A percentile compares a stretch with the other conserved stretches of the same genome.
phyloP scores from a whole-genome alignment of 2,113 vertebrate genomes.

The Bothrops jararaca region DNA sequence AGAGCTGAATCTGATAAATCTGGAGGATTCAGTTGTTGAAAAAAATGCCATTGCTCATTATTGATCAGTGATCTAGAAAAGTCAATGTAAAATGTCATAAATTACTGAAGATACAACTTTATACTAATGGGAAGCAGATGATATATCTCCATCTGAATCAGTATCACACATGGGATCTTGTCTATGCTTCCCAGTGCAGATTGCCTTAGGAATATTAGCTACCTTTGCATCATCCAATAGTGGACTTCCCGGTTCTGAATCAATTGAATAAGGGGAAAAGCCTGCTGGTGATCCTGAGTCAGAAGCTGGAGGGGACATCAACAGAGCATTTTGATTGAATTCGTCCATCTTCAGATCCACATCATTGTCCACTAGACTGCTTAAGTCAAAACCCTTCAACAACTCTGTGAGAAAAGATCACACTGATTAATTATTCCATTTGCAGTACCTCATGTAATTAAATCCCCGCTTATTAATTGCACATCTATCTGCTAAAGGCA shows the following conservation, averaged over 20 bases:
- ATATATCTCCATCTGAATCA: neutral
- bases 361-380: slow-evolving; percentile 78
- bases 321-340: slow-evolving; percentile 81
- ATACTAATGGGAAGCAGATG: neutral
- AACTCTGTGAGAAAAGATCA: slow-evolving; percentile 69
- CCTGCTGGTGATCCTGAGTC: slow-evolving; percentile 90
- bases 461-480: neutral
- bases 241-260: slow-evolving; percentile 94
- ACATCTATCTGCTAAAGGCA: neutral
- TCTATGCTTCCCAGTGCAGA: neutral
- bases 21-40: neutral
- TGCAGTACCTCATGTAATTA: neutral
- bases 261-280: slow-evolving; percentile 93
- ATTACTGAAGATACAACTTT: no score
- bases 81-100: neutral
- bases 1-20: neutral
- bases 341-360: slow-evolving; percentile 86
- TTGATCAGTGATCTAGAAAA: neutral
- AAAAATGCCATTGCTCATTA: neutral
- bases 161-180: neutral
- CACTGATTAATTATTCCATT: accelerated
- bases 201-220: slow-evolving; percentile 14
- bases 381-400: slow-evolving; percentile 76
- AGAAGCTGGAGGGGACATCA: slow-evolving; percentile 95
- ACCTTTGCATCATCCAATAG: slow-evolving; percentile 92